Conservation (phyloP, 2,888 invertebrate genomes). For the Mesochorus sp. region DNA sequence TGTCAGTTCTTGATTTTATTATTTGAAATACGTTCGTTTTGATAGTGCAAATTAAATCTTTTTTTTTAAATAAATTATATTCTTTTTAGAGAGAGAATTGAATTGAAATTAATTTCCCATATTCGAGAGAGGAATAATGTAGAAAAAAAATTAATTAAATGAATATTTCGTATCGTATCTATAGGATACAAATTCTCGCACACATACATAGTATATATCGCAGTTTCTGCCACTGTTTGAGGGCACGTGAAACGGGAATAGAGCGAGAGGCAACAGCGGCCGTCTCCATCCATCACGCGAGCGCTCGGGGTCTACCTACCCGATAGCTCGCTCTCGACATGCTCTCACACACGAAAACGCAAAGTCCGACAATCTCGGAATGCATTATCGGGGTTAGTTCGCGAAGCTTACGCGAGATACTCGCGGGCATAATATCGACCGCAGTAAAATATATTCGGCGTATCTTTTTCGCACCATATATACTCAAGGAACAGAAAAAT, state of each 20-base stretch:
- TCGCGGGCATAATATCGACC: neutral
- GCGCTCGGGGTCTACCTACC: constrained; percentile 28
- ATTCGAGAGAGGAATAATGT: neutral
- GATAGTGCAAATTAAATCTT: too few species aligned
- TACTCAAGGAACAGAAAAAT: too few species aligned
- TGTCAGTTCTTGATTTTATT: neutral
- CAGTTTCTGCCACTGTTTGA: constrained; percentile 34
- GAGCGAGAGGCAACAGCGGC: constrained; percentile 68
- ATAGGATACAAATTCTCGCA: neutral
- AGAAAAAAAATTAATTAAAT: constrained; percentile 17
- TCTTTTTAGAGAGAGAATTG: too few species aligned
- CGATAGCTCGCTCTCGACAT: constrained; percentile 67
- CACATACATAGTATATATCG: neutral
- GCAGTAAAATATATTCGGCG: neutral
- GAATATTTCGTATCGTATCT: constrained; percentile 42
- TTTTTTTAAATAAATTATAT: neutral
- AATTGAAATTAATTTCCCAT: constrained; percentile 4
- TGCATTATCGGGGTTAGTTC: constrained; percentile 68
- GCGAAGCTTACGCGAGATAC: neutral
- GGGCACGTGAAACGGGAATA: constrained; percentile 72
- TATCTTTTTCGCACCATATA: neutral
- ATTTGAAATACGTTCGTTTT: too few species aligned
- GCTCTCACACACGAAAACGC: constrained; percentile 70
- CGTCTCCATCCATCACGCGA: constrained; percentile 80
- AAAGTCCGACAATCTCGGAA: constrained; percentile 72